Evolutionary conservation across 1,140 invertebrate genomes (phyloP).

Genomic region (Drosophila bocqueti): DNA sequence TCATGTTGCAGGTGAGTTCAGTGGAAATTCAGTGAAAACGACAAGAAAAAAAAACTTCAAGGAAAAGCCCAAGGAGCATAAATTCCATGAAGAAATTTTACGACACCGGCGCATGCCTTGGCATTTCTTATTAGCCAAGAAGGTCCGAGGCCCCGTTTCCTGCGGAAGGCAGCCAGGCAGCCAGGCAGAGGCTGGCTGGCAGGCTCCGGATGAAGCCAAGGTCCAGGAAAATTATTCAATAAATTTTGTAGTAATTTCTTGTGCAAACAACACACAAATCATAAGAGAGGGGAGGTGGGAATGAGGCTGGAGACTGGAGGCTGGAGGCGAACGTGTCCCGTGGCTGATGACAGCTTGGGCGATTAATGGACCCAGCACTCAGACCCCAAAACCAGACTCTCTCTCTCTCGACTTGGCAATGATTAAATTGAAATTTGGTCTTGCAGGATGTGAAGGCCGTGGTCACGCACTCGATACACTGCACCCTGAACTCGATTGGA

Average conservation of each 20-base stretch:
- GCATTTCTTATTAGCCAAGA: slow-evolving; percentile 75
- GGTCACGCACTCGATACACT: slow-evolving; percentile 99
- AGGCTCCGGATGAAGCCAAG: slow-evolving; percentile 3
- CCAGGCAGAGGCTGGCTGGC: not conserved
- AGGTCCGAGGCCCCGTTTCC: slow-evolving; percentile 13
- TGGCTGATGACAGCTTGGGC: slow-evolving; percentile 41
- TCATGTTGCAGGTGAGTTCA: slow-evolving; percentile 96
- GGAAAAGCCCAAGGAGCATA: slow-evolving; percentile 35
- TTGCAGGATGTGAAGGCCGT: slow-evolving; percentile 98
- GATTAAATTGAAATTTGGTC: slow-evolving; percentile 45
- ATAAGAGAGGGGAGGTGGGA: slow-evolving; percentile 46
- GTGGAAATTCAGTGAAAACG: not conserved
- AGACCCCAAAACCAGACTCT: not conserved
- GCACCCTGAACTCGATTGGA: slow-evolving; percentile 99
- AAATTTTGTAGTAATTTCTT: slow-evolving; percentile 84
- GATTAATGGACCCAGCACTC: slow-evolving; percentile 33
- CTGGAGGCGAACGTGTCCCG: slow-evolving; percentile 36
- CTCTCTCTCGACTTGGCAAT: slow-evolving; percentile 1
- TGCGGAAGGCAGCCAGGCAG: slow-evolving; percentile 12
- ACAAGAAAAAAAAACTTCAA: not conserved
- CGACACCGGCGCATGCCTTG: slow-evolving; percentile 75
- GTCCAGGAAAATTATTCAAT: slow-evolving; percentile 75
- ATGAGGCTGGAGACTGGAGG: not conserved
- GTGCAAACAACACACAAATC: slow-evolving; percentile 78
- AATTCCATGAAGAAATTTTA: slow-evolving; percentile 76